phyloP scores from a whole-genome alignment of 2,888 invertebrate genomes.

The Phaonia tiefii region DNA sequence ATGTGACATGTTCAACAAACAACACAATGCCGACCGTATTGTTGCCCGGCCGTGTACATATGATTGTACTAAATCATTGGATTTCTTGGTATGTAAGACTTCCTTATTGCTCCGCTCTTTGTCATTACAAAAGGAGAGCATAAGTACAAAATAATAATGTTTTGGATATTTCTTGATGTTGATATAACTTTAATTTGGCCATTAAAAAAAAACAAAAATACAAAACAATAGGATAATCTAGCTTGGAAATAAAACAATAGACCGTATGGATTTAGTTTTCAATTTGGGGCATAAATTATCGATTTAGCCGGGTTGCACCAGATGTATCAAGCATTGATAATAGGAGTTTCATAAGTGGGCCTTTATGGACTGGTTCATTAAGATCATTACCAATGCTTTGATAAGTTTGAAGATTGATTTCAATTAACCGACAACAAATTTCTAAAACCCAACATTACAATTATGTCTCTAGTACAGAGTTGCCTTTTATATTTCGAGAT shows the following conservation, averaged over 20 bases:
- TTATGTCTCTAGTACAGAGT: too few species aligned
- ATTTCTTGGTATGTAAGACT: conserved; percentile 43
- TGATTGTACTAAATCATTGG: conserved; percentile 30
- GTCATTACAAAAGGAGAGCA: conserved; percentile 56
- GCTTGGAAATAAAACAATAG: neutral
- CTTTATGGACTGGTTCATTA: too few species aligned
- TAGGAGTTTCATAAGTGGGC: too few species aligned
- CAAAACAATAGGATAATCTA: conserved; percentile 2
- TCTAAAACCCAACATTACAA: too few species aligned
- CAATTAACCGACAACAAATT: too few species aligned
- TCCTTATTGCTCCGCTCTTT: conserved; percentile 58
- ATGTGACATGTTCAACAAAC: conserved; percentile 32
- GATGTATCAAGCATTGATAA: too few species aligned
- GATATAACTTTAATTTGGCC: conserved; percentile 17
- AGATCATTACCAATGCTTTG: too few species aligned
- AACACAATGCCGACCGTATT: neutral
- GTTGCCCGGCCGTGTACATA: neutral
- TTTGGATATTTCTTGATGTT: neutral
- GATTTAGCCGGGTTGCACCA: too few species aligned
- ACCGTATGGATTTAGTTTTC: neutral
- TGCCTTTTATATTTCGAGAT: too few species aligned
- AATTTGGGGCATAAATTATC: conserved; percentile 18
- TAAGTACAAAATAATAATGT: conserved; percentile 32
- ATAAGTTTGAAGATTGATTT: too few species aligned
- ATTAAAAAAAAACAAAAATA: neutral